phyloP scores from a whole-genome alignment of 2,113 vertebrate species.

The Lota lota region DNA sequence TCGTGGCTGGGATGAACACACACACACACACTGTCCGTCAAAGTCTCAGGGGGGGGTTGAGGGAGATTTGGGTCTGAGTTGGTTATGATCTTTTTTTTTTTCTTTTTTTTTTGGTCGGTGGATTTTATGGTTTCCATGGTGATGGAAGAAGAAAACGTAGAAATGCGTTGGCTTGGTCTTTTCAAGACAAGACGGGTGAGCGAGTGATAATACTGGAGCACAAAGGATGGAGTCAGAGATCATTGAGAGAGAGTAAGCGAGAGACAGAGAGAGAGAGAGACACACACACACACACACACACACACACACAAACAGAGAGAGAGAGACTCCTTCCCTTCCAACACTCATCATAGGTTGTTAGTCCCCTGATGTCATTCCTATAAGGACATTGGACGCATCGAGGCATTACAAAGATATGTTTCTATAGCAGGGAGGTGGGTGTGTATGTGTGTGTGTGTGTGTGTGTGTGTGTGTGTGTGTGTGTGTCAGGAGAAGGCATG shows the following conservation, averaged over 20 bases:
- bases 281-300: conserved; percentile 11
- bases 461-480: conserved; percentile 15
- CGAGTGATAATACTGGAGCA: no score
- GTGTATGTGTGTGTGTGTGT: conserved; percentile 23
- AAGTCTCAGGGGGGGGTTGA: no score
- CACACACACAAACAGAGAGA: conserved; percentile 12
- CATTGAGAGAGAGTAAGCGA: conserved; percentile 31
- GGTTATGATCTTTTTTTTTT: no score
- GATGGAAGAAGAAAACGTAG: no score
- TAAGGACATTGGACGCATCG: conserved; percentile 34
- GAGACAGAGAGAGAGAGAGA: conserved; percentile 7
- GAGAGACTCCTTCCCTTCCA: conserved; percentile 7
- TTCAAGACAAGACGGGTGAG: no score
- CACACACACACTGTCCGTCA: no score
- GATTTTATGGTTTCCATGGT: no score
- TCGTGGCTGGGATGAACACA: no score
- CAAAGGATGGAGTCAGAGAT: conserved; percentile 28
- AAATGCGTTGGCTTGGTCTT: no score
- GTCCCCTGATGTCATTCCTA: conserved; percentile 43
- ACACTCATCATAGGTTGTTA: conserved; percentile 39
- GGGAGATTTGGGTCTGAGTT: no score
- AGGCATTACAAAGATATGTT: conserved; percentile 53
- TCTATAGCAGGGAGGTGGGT: conserved; percentile 40
- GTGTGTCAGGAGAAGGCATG: background rate
- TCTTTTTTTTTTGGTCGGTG: no score